phyloP scores from a whole-genome alignment of 2,113 vertebrate genomes.

The Sinocyclocheilus rhinocerous region DNA sequence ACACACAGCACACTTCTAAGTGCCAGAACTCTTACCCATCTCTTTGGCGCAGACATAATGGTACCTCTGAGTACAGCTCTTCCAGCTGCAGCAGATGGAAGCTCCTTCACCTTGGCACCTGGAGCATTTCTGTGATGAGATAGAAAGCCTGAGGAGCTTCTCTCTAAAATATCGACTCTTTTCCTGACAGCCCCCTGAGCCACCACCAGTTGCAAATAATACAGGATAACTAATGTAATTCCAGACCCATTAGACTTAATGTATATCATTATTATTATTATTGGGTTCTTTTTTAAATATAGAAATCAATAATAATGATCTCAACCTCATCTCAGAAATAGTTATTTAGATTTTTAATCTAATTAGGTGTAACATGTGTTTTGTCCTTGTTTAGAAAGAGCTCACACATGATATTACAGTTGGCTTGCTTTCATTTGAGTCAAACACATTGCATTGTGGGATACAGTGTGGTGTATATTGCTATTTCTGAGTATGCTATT shows the following conservation, averaged over 20 bases:
- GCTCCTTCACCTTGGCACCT: constrained; percentile 91
- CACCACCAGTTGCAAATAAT: neutral
- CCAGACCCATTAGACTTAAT: neutral
- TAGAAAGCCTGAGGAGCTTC: constrained; percentile 53
- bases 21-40: constrained; percentile 82
- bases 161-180: neutral
- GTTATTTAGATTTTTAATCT: neutral
- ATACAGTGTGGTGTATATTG: constrained; percentile 53
- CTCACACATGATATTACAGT: neutral
- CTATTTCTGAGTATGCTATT: neutral
- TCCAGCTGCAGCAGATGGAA: constrained; percentile 91
- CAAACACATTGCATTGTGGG: neutral
- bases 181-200: neutral
- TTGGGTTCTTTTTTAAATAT: neutral
- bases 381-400: neutral
- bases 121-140: constrained; percentile 84
- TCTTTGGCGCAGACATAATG: constrained; percentile 96
- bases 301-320: constrained; percentile 47
- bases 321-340: constrained; percentile 36
- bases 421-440: neutral
- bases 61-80: constrained; percentile 90
- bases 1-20: constrained; percentile 41
- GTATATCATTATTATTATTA: neutral
- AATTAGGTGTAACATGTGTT: constrained; percentile 12
- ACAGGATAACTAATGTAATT: neutral